Conservation (phyloP, 2,113 vertebrate genomes). For the Arvicanthis niloticus region DNA sequence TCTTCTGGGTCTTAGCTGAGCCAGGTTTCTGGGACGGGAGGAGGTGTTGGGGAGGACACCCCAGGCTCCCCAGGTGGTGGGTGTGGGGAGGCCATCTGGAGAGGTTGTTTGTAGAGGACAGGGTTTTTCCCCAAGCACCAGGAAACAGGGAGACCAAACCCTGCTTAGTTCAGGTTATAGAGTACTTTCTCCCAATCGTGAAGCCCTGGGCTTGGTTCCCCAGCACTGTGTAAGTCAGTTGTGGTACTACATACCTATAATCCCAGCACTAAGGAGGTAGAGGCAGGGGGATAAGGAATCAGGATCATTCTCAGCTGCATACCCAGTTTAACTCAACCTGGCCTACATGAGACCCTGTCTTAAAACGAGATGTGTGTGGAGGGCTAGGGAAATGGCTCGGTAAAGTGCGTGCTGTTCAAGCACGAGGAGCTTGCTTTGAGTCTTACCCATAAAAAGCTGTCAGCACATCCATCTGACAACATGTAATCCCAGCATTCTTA, state of each 20-base stretch:
- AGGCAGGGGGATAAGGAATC: neutral
- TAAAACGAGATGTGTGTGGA: neutral
- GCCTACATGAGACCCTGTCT: neutral
- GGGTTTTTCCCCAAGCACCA: neutral
- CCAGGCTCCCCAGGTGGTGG: too few relatives aligned
- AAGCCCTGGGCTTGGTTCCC: neutral
- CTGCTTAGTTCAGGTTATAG: neutral
- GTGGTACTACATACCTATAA: neutral
- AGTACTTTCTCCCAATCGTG: neutral
- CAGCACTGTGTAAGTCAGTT: neutral
- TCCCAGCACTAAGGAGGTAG: neutral
- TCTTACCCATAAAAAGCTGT: neutral
- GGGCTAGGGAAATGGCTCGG: neutral
- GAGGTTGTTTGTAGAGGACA: neutral
- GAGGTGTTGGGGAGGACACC: neutral
- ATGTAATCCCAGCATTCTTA: neutral
- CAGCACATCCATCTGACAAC: neutral
- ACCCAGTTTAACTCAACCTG: neutral
- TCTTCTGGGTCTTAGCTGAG: neutral
- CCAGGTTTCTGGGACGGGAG: neutral
- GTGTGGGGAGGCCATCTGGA: neutral
- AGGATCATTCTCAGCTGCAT: neutral
- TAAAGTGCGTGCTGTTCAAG: neutral
- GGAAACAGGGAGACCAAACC: neutral
- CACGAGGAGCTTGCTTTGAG: neutral